Evolutionary conservation across 2,888 invertebrate species (phyloP).

Genomic region (Scelioninae gen. 1): DNA sequence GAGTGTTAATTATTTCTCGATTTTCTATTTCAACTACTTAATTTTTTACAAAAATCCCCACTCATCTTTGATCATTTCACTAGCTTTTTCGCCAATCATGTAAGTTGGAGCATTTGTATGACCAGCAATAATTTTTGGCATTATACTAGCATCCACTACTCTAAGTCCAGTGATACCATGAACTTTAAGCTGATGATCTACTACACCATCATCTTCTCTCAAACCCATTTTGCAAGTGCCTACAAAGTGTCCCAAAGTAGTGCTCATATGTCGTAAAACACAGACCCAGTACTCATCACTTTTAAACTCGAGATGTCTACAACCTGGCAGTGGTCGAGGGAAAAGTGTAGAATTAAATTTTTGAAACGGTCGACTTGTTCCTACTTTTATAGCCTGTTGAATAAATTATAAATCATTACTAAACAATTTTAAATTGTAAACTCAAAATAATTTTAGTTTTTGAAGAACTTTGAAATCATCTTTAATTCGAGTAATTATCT

Average conservation of each 20-base stretch:
- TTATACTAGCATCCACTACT: conserved; percentile 87
- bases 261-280: conserved; percentile 88
- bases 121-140: conserved; percentile 86
- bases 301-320: conserved; percentile 87
- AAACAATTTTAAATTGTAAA: background rate
- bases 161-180: conserved; percentile 85
- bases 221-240: conserved; percentile 86
- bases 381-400: conserved; percentile 86
- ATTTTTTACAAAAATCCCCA: conserved; percentile 80
- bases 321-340: conserved; percentile 88
- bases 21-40: too few species aligned
- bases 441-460: too few species aligned
- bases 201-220: conserved; percentile 84
- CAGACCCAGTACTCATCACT: conserved; percentile 91
- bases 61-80: conserved; percentile 85
- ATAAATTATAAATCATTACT: background rate
- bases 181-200: conserved; percentile 85
- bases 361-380: conserved; percentile 85
- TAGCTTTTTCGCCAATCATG: conserved; percentile 87
- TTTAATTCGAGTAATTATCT: too few species aligned
- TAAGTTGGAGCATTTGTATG: conserved; percentile 86
- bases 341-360: conserved; percentile 86
- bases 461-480: too few species aligned
- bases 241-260: conserved; percentile 87
- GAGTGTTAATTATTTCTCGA: too few species aligned